Percentiles rank a stretch among this genome's conserved stretches.
Evolutionary conservation across 1,140 invertebrate genomes (phyloP).

Genomic region (Luehdorfia chinensis): DNA sequence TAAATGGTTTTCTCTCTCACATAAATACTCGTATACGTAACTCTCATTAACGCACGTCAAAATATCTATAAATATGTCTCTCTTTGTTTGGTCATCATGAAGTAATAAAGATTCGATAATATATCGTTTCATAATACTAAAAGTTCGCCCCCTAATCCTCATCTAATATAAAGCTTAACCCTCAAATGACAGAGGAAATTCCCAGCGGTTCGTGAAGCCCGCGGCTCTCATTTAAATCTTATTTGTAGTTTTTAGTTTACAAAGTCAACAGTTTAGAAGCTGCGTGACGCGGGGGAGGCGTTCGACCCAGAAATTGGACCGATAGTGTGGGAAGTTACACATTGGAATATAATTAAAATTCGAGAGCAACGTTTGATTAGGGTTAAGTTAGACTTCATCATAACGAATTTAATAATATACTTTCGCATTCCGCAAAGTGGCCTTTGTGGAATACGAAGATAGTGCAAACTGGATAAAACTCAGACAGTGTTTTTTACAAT

Average conservation of each 20-base stretch:
- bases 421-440: too few species aligned
- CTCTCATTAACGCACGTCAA: too few species aligned
- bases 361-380: too few species aligned
- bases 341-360: slow-evolving; percentile 16
- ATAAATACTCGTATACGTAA: too few species aligned
- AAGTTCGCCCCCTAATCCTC: slow-evolving; percentile 17
- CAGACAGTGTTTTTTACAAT: too few species aligned
- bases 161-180: slow-evolving; percentile 23
- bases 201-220: slow-evolving; percentile 14
- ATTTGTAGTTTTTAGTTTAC: slow-evolving; percentile 64
- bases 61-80: too few species aligned
- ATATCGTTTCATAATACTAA: slow-evolving; percentile 20
- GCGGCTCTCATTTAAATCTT: slow-evolving; percentile 54
- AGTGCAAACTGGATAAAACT: too few species aligned
- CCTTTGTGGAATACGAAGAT: too few species aligned
- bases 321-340: slow-evolving; percentile 24
- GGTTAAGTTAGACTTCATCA: too few species aligned
- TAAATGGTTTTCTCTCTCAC: too few species aligned
- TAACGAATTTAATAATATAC: too few species aligned
- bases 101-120: slow-evolving; percentile 8
- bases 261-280: slow-evolving; percentile 45
- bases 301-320: slow-evolving; percentile 27
- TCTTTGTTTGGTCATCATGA: background rate
- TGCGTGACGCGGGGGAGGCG: slow-evolving; percentile 24
- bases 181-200: slow-evolving; percentile 20